Conservation (phyloP, 2,113 vertebrate species). For the Aphyosemion australe region DNA sequence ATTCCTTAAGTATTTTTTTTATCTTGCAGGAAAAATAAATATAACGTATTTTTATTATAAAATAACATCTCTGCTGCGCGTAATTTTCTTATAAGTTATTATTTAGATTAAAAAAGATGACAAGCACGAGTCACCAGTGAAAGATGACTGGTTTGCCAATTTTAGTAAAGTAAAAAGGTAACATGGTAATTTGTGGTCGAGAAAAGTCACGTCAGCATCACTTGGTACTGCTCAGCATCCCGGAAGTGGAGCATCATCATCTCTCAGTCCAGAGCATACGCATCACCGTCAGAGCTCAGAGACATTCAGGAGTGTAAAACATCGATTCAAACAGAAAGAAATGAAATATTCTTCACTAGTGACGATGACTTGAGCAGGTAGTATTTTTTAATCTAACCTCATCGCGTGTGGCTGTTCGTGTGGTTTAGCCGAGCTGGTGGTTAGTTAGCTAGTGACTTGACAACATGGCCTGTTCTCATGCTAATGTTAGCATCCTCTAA, state of each 20-base stretch:
- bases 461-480: conserved; percentile 68
- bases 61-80: too few relatives aligned
- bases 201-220: conserved; percentile 28
- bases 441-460: conserved; percentile 62
- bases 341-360: conserved; percentile 1
- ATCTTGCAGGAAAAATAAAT: not conserved
- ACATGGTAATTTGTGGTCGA: too few relatives aligned
- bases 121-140: too few relatives aligned
- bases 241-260: conserved; percentile 67
- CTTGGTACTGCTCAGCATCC: conserved; percentile 58
- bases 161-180: too few relatives aligned
- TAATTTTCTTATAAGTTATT: too few relatives aligned
- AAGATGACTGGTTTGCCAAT: too few relatives aligned
- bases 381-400: conserved; percentile 4
- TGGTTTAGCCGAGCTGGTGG: conserved; percentile 17
- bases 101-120: too few relatives aligned
- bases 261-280: conserved; percentile 64
- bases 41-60: too few relatives aligned
- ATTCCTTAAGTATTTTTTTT: not conserved
- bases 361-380: conserved; percentile 47
- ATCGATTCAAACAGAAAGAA: conserved; percentile 23
- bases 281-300: conserved; percentile 49
- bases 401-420: not conserved
- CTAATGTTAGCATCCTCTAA: conserved; percentile 56
- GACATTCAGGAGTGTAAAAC: conserved; percentile 23